Base-by-base conservation (phyloP, 2,797 vertebrate species). In the Chromobotia macracanthus region DNA sequence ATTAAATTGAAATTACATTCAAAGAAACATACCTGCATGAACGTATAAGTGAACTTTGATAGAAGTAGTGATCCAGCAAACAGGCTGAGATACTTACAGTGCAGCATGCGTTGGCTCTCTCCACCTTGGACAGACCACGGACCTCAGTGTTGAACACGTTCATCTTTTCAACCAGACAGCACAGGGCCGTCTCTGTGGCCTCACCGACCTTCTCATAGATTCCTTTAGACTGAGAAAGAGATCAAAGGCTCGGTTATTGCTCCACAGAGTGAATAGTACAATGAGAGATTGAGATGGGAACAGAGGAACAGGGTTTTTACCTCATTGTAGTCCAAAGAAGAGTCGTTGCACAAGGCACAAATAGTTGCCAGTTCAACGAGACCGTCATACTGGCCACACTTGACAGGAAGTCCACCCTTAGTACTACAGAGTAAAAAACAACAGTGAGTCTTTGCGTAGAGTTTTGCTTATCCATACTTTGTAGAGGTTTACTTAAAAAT, bases 131-230 rank as follows among this genome's bases (percentile, higher is more conserved):
- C 82, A 96, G 90, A 76, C 83, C 91, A 1, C 91, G 93, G 51
- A 96, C 93, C 0, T 95, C 95, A 0, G 93, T 94, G 90, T 94
- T 94, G 89, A 97, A 97, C 61, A 97, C 96, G 1, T 97, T 97
- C 96, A 97, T 97, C 91, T 97, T 97, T 90, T 97, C 96, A 83
- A 97, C 96, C 90, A 97, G 86, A 80, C 96, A 97, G 83, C 91
- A 91, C 77, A 97, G 88, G 0, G 96, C 96, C 0, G 95, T 96
- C 88, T 97, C 96, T 0, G 96, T 97, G 72, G 96, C 96, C 83
- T 97, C 96, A 0, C 96, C 96, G 8, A 97, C 96, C 90, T 97
- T 97, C 92, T 97, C 96, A 88, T 94, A 97, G 72, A 96, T 89
- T 10, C 95, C 96, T 77, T 97, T 97, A 58, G 94, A 80, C 96